phyloP scores from a whole-genome alignment of 2,888 invertebrate genomes.

The Diarsia rubi region DNA sequence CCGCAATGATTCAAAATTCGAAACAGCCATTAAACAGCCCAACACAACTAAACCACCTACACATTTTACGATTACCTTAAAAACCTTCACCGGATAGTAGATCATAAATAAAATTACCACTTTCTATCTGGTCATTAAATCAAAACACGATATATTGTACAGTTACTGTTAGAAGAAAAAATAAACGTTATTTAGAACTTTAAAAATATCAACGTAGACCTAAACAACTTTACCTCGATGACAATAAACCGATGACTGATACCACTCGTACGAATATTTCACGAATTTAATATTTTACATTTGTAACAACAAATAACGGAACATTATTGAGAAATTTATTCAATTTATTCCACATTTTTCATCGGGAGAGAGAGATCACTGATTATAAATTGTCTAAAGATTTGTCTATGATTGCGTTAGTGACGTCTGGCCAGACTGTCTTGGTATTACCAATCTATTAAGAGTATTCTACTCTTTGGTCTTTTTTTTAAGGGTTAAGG shows the following conservation, averaged over 20 bases:
- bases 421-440: slow-evolving; percentile 50
- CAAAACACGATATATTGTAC: slow-evolving; percentile 67
- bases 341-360: slow-evolving; percentile 75
- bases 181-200: slow-evolving; percentile 52
- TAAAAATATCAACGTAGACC: slow-evolving; percentile 62
- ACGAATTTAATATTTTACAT: slow-evolving; percentile 71
- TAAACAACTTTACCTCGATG: slow-evolving; percentile 68
- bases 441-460: too few relatives aligned
- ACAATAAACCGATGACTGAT: slow-evolving; percentile 50
- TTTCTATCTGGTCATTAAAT: slow-evolving; percentile 61
- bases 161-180: slow-evolving; percentile 67
- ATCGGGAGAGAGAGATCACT: slow-evolving; percentile 65
- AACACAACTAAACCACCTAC: slow-evolving; percentile 74
- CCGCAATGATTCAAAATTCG: slow-evolving; percentile 45
- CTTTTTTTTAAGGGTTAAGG: too few relatives aligned
- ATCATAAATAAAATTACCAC: slow-evolving; percentile 47
- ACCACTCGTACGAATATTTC: slow-evolving; percentile 59
- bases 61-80: slow-evolving; percentile 68
- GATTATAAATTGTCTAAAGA: slow-evolving; percentile 52
- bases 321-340: slow-evolving; percentile 69
- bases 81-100: slow-evolving; percentile 60
- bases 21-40: slow-evolving; percentile 61
- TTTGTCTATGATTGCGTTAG: slow-evolving; percentile 64
- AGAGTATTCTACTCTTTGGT: too few relatives aligned
- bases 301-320: slow-evolving; percentile 72